Evolutionary conservation across 1,140 invertebrate genomes (phyloP).

Genomic region (Heliconius himera): DNA sequence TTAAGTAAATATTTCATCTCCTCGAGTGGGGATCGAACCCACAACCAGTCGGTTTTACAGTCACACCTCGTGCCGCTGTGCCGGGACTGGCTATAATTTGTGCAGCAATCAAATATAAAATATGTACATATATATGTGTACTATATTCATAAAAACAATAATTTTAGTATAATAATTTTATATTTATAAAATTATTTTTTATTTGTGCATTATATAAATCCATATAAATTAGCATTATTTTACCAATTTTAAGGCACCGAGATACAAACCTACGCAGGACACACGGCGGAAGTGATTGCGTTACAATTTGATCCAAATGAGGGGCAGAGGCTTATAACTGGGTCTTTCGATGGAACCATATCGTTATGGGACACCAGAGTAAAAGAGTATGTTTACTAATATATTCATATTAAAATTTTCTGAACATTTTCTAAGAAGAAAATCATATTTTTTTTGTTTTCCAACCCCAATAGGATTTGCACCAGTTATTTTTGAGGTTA

Average conservation of each 20-base stretch:
- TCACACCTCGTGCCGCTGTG: too few species aligned
- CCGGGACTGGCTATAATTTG: too few species aligned
- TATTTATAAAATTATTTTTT: background rate
- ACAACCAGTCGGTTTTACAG: too few species aligned
- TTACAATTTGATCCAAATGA: slow-evolving; percentile 87
- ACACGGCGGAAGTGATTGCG: slow-evolving; percentile 88
- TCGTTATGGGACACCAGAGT: slow-evolving; percentile 88
- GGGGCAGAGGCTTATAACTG: slow-evolving; percentile 86
- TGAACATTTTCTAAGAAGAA: background rate
- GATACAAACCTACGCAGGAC: slow-evolving; percentile 84
- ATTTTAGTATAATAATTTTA: too few species aligned
- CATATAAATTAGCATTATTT: background rate
- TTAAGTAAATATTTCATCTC: too few species aligned
- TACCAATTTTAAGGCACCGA: slow-evolving; percentile 70
- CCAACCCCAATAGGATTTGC: background rate
- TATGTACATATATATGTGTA: too few species aligned
- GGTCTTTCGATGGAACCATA: slow-evolving; percentile 90
- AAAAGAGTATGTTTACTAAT: slow-evolving; percentile 82
- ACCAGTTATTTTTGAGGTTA: background rate
- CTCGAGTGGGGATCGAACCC: too few species aligned
- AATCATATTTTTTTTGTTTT: background rate
- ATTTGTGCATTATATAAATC: background rate
- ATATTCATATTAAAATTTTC: background rate
- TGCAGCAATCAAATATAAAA: too few species aligned
- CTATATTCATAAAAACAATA: too few species aligned